phyloP scores from a whole-genome alignment of 2,113 vertebrate species.

The Stomatorhinus ivindoensis region DNA sequence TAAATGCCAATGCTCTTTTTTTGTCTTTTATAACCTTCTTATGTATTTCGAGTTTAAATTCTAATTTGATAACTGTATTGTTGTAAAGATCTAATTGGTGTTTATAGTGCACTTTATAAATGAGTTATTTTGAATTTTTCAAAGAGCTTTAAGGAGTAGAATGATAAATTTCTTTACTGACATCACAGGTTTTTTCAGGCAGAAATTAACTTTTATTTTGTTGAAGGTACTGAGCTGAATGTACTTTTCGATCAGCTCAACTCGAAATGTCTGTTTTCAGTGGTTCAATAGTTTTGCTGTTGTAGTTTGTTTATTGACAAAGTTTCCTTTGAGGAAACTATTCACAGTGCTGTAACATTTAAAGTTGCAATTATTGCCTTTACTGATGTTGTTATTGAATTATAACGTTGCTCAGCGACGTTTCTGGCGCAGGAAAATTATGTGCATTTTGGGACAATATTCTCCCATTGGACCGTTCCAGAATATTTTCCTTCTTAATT shows the following conservation, averaged over 20 bases:
- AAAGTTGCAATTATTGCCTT: conserved; percentile 30
- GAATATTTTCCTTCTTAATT: conserved; percentile 18
- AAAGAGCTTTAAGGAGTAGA: conserved; percentile 40
- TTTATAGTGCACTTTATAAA: conserved; percentile 54
- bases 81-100: conserved; percentile 49
- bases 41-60: conserved; percentile 45
- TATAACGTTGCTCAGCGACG: conserved; percentile 10
- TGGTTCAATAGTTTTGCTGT: conserved; percentile 41
- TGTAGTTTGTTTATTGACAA: conserved; percentile 33
- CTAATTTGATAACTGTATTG: conserved; percentile 44
- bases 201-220: conserved; percentile 32
- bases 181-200: conserved; percentile 36
- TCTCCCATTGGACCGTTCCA: conserved; percentile 14
- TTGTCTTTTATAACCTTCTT: conserved; percentile 48
- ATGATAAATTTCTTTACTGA: conserved; percentile 36
- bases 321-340: conserved; percentile 31
- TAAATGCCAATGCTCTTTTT: conserved; percentile 45
- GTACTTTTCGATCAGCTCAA: conserved; percentile 31
- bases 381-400: conserved; percentile 28
- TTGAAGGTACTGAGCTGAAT: conserved; percentile 44
- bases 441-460: conserved; percentile 20
- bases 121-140: conserved; percentile 42
- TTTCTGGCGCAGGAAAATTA: conserved; percentile 27
- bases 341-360: conserved; percentile 33
- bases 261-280: conserved; percentile 30